Percentiles rank a stretch among this genome's conserved stretches.
Evolutionary conservation across 2,888 invertebrate species (phyloP).

Genomic region (Polydrusus cervinus): DNA sequence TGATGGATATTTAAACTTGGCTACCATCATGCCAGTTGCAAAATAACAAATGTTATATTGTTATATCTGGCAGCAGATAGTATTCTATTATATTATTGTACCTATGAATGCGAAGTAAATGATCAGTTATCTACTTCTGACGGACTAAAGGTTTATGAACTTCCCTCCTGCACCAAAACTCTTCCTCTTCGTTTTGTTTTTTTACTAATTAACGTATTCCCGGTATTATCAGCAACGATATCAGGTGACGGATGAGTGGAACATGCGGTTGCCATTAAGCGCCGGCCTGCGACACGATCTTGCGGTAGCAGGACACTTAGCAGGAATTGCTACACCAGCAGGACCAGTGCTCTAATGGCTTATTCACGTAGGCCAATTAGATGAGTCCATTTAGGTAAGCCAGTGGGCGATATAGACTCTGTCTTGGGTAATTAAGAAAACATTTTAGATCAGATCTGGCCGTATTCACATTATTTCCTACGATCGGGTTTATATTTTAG

Average conservation of each 20-base stretch:
- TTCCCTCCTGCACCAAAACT: not conserved
- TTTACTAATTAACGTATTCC: constrained; percentile 56
- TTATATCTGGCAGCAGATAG: too few relatives aligned
- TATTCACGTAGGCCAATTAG: constrained; percentile 57
- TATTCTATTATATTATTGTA: too few relatives aligned
- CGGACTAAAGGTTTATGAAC: not conserved
- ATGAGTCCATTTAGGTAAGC: constrained; percentile 50
- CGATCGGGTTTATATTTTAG: constrained; percentile 1
- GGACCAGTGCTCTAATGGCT: constrained; percentile 55
- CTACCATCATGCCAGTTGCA: too few relatives aligned
- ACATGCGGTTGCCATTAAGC: constrained; percentile 70
- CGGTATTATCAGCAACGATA: constrained; percentile 62
- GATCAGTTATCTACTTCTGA: too few relatives aligned
- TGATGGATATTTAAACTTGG: too few relatives aligned
- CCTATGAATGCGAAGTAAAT: too few relatives aligned
- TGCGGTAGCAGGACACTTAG: constrained; percentile 56
- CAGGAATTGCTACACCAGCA: constrained; percentile 51
- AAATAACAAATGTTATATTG: too few relatives aligned
- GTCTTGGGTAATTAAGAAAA: constrained; percentile 54
- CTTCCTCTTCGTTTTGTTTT: constrained; percentile 23
- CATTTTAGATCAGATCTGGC: constrained; percentile 38
- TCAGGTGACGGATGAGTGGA: constrained; percentile 69
- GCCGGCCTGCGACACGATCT: constrained; percentile 68
- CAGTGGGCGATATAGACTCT: constrained; percentile 53
- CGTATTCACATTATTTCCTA: not conserved